Evolutionary conservation across 1,140 invertebrate species (phyloP).

Genomic region (Achatina immaculata): DNA sequence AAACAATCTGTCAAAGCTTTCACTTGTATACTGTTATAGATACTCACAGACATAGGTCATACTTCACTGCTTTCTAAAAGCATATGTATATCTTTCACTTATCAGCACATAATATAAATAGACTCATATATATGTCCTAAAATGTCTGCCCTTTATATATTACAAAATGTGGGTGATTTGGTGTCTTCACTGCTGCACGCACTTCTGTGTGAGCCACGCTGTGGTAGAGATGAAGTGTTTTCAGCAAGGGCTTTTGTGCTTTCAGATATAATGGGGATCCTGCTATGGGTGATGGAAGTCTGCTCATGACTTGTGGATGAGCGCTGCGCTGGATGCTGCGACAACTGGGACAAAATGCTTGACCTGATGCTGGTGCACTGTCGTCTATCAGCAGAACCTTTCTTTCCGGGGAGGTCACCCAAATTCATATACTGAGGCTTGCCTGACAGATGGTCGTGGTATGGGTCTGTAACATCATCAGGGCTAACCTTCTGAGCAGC

Average conservation of each 20-base stretch:
- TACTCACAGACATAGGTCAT: no score
- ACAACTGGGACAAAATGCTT: neutral
- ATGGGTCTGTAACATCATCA: conserved; percentile 9
- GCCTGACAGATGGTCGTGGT: neutral
- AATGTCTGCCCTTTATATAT: neutral
- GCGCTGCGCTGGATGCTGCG: neutral
- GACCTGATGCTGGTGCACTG: neutral
- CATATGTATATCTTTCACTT: no score
- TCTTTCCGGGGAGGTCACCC: conserved; percentile 16
- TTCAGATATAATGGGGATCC: neutral
- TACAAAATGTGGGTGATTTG: neutral
- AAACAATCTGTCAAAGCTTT: no score
- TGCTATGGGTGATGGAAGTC: neutral
- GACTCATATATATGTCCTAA: no score
- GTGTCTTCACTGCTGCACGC: conserved; percentile 8
- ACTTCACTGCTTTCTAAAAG: no score
- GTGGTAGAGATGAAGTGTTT: neutral
- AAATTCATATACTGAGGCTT: conserved; percentile 27
- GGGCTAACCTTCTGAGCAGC: conserved; percentile 28
- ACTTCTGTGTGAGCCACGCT: neutral
- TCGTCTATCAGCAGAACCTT: neutral
- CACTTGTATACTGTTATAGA: no score
- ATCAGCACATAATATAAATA: no score
- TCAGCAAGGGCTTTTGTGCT: neutral
- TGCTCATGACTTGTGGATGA: conserved; percentile 4